Base-by-base conservation (phyloP, 1,140 invertebrate species). In the Micrasema longulum region DNA sequence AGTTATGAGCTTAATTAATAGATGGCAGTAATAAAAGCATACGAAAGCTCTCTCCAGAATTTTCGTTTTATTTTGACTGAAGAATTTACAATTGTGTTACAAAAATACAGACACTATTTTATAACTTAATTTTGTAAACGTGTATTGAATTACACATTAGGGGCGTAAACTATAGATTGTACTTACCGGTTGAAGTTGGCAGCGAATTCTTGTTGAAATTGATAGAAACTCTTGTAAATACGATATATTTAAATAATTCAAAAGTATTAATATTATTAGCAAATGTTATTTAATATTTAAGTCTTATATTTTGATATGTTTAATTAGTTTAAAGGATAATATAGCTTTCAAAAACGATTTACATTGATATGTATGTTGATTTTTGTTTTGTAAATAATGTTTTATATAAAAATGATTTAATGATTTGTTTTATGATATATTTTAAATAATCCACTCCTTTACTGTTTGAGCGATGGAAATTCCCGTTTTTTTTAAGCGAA, bases 361-460 rank as follows among this genome's bases (percentile, higher is more conserved):
- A n/a, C n/a, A 38, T 22, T 36, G 31, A 62, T 62, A 62, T 35
- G 11, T 31, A 20, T 55, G 35, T 55, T n/a, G 26, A 12, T 53
- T 31, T 53, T 31, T 18, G 48, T 52, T 14, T 52, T 14, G 20
- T 52, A 22, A 26, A 52, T 62, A 20, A 62, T 31, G n/a, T 26
- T 1, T 18, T 45, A 16, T 64, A 6, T n/a, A 16, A 9, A 50
- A 16, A 22, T 31, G 31, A 50, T n/a, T 50, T 23, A 22, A 7
- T 48, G 16, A 26, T 45, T 45, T 45, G 0, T 31, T 67, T 67
- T 35, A 36, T 22, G 35, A 67, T 67, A 53, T 67, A 36, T 62
- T 16, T 35, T 48, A 53, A 22, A 52, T 26, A 52, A 64, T n/a
- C 60, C 69, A 71, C 69, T 71, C 69, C 69, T 64, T 57, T 65